Conservation (phyloP, 2,797 vertebrate genomes). For the Scleropages formosus region DNA sequence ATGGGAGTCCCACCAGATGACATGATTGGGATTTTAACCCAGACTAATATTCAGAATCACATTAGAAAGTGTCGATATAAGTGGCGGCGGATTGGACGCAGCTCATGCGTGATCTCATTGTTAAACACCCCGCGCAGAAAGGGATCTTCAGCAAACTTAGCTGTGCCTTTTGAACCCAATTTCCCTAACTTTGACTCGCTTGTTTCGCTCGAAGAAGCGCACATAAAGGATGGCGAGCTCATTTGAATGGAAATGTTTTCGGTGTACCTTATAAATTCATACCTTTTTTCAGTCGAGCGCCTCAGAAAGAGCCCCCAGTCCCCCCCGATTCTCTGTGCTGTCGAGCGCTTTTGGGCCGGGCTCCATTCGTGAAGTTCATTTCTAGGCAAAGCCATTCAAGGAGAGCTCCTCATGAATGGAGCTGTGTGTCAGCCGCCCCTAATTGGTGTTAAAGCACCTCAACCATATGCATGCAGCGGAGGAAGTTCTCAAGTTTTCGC, state of each 20-base stretch:
- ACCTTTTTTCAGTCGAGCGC: constrained; percentile 89
- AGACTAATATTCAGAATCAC: constrained; percentile 79
- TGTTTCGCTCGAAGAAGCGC: constrained; percentile 85
- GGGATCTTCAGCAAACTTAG: constrained; percentile 75
- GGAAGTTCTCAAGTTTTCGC: constrained; percentile 88
- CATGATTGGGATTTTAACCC: constrained; percentile 79
- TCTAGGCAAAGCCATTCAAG: constrained; percentile 98
- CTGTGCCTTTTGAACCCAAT: constrained; percentile 72
- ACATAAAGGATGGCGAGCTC: constrained; percentile 89
- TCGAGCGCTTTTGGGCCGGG: constrained; percentile 87
- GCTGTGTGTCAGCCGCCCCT: constrained; percentile 98
- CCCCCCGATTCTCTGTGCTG: constrained; percentile 97
- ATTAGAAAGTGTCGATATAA: constrained; percentile 69
- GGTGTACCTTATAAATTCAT: constrained; percentile 98
- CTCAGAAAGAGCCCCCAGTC: constrained; percentile 84
- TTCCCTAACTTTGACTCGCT: constrained; percentile 74
- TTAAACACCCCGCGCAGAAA: constrained; percentile 54
- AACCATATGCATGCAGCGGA: constrained; percentile 92
- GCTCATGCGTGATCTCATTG: constrained; percentile 71
- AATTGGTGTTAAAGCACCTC: constrained; percentile 99
- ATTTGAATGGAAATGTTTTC: constrained; percentile 95
- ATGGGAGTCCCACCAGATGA: constrained; percentile 98
- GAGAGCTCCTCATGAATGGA: constrained; percentile 84
- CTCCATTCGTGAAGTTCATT: constrained; percentile 96
- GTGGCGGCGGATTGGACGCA: constrained; percentile 65